phyloP scores from a whole-genome alignment of 2,797 vertebrate genomes.

The Spinus pinus region DNA sequence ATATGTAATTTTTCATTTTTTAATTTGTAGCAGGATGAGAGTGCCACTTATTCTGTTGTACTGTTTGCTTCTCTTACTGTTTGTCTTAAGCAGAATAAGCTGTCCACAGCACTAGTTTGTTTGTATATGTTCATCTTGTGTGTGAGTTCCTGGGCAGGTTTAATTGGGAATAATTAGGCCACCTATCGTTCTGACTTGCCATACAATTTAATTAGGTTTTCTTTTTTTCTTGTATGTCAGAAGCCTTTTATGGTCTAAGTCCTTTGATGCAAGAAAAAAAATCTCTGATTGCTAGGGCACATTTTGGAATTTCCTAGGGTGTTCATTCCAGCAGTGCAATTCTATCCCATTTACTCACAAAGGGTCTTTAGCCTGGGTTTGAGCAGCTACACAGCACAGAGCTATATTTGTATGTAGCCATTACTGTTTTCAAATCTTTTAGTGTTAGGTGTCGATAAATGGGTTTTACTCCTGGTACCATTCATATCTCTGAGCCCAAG shows the following conservation, averaged over 20 bases:
- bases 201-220: conserved; percentile 33
- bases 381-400: neutral
- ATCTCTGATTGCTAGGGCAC: neutral
- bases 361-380: neutral
- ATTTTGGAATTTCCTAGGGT: neutral
- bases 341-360: neutral
- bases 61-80: neutral
- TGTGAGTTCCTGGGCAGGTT: neutral
- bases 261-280: neutral
- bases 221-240: neutral
- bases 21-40: neutral
- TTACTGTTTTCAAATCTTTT: neutral
- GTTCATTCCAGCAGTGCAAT: neutral
- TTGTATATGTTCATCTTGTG: neutral
- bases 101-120: neutral
- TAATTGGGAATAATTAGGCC: conserved; percentile 10
- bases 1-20: neutral
- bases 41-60: neutral
- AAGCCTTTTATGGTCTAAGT: neutral
- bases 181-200: neutral
- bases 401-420: neutral
- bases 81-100: neutral
- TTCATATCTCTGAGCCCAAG: neutral
- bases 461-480: neutral
- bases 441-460: neutral